Evolutionary conservation across 2,113 vertebrate species (phyloP), one percentile per base, ranked within the genome.

Genomic region (Sinocyclocheilus maitianheensis): DNA sequence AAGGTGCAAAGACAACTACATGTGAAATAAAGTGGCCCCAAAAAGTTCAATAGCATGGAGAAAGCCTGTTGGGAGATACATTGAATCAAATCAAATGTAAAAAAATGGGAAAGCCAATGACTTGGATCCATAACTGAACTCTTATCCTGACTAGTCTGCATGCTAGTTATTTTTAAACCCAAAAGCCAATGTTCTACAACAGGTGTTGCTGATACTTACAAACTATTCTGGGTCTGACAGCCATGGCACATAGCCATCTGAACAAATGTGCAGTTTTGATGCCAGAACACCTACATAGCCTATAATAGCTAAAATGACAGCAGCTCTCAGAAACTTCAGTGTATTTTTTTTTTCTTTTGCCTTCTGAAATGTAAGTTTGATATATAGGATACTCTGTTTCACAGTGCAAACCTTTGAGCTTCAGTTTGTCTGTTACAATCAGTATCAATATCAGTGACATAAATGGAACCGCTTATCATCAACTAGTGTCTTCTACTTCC

Each of bases 181-280:
- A 18, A 69, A 84, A 67, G 48, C 20, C 2, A 51, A 18, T 40
- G 62, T 79, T 53, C 46, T 79, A 40, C 53, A 67, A 24, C 22
- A 67, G 71, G 62, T 5, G 72, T 67, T 26, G 13, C 82, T 26
- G 34, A 75, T 40, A 9, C 51, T 48, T 78, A 37, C 72, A n/a
- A 30, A 84, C 46, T 26, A 62, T 58, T 77, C 16, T 24, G 10
- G 30, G n/a, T 34, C 34, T 48, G 53, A 85, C 77, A 80, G 53
- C 14, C 14, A 74, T 58, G 65, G 46, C 55, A 62, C 58, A 37
- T 30, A 87, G 69, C 34, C 30, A 83, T 72, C 72, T 77, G 46
- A 86, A 83, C 37, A 37, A 65, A 60, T 74, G 22, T n/a, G 12
- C 34, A 46, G 81, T 55, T 79, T 34, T 71, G 30, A 79, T 79